Evolutionary conservation across 1,140 invertebrate genomes (phyloP).

Genomic region (Dinoponera quadriceps): DNA sequence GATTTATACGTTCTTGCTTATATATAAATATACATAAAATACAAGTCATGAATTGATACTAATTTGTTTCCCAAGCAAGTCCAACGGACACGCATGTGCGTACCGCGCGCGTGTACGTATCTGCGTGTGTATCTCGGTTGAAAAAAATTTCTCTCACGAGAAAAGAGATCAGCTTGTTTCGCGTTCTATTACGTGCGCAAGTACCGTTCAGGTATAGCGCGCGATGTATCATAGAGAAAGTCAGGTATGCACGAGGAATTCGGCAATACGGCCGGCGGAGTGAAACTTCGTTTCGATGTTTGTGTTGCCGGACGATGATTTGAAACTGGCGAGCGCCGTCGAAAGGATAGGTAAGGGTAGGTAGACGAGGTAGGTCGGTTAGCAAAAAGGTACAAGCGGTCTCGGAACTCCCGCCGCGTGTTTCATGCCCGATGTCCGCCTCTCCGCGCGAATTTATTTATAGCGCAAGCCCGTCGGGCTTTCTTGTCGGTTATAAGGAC

Average conservation of each 20-base stretch:
- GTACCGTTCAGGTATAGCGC: not conserved
- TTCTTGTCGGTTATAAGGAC: conserved; percentile 25
- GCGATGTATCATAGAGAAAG: not conserved
- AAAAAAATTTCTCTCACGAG: not conserved
- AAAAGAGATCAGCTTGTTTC: not conserved
- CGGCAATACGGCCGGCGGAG: conserved; percentile 1
- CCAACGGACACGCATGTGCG: no score
- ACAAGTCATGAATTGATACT: no score
- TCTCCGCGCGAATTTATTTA: conserved; percentile 38
- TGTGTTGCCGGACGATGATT: conserved; percentile 58
- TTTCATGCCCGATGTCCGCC: conserved; percentile 28
- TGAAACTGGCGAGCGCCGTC: conserved; percentile 50
- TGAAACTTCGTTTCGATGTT: conserved; percentile 62
- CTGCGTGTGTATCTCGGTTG: not conserved
- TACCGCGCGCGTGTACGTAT: no score
- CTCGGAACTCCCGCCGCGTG: conserved; percentile 23
- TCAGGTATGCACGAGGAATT: conserved; percentile 30
- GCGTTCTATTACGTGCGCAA: not conserved
- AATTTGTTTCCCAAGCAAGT: no score
- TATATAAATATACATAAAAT: no score
- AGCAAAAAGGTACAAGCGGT: conserved; percentile 50
- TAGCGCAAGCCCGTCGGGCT: not conserved
- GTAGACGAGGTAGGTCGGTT: conserved; percentile 27
- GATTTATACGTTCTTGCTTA: no score
- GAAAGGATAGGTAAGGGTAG: conserved; percentile 35